phyloP scores from a whole-genome alignment of 1,140 invertebrate genomes.

The Papilio machaon region DNA sequence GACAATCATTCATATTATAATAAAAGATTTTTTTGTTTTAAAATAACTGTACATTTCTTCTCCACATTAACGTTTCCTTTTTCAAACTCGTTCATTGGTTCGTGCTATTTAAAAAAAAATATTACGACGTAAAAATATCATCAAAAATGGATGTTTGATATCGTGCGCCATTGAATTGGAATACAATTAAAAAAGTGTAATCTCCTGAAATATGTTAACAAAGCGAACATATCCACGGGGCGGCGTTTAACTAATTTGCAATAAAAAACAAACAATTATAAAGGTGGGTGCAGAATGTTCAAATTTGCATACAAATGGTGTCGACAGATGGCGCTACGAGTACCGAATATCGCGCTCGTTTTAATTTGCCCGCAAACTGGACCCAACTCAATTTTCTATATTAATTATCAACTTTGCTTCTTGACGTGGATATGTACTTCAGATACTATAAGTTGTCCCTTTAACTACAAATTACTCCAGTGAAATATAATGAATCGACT shows the following conservation, averaged over 20 bases:
- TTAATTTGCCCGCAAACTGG: conserved; percentile 37
- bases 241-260: background rate
- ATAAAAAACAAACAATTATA: conserved; percentile 32
- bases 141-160: background rate
- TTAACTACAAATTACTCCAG: background rate
- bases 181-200: conserved; percentile 12
- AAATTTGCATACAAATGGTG: conserved; percentile 52
- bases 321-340: conserved; percentile 42
- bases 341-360: conserved; percentile 39
- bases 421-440: background rate
- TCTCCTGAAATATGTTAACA: background rate
- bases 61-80: too few relatives aligned
- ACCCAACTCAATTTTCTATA: conserved; percentile 31
- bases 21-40: too few relatives aligned
- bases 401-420: conserved; percentile 42
- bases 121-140: background rate
- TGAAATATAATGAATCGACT: background rate
- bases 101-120: too few relatives aligned
- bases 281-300: conserved; percentile 17
- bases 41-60: too few relatives aligned
- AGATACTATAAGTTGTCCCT: background rate
- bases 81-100: too few relatives aligned
- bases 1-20: too few relatives aligned
- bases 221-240: background rate
- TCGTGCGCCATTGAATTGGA: background rate